Conservation (phyloP, 2,797 vertebrate species). For the Miichthys miiuy region DNA sequence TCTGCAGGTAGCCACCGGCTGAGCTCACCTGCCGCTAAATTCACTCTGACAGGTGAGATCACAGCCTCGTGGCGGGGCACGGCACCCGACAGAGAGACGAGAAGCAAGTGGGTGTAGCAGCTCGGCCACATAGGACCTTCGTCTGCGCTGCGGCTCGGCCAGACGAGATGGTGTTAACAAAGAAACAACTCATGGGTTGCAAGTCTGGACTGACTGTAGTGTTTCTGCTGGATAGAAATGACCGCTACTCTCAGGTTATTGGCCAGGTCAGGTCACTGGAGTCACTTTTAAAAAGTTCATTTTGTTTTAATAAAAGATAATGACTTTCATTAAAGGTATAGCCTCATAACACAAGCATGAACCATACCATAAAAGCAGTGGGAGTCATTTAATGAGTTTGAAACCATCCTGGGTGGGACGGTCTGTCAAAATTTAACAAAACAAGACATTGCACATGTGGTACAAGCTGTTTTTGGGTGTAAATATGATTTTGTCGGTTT, state of each 20-base stretch:
- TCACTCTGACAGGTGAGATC: conserved; percentile 81
- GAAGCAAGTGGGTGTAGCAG: conserved; percentile 57
- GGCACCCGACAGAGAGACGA: conserved; percentile 60
- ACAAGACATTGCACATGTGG: conserved; percentile 11
- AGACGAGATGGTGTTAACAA: conserved; percentile 42
- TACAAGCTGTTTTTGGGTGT: conserved; percentile 55
- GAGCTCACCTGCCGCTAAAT: conserved; percentile 81
- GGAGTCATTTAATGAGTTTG: conserved; percentile 44
- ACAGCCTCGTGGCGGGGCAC: conserved; percentile 64
- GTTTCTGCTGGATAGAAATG: conserved; percentile 9
- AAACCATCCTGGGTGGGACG: conserved; percentile 8
- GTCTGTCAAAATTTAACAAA: conserved; percentile 20
- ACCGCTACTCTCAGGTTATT: neutral
- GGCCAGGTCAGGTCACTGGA: conserved; percentile 13
- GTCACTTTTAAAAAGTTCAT: conserved; percentile 27
- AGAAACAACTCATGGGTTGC: conserved; percentile 36
- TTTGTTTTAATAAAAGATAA: conserved; percentile 55
- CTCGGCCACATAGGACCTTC: conserved; percentile 38
- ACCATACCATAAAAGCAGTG: conserved; percentile 21
- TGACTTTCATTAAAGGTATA: conserved; percentile 48
- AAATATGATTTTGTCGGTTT: conserved; percentile 65
- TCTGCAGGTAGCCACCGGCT: conserved; percentile 73
- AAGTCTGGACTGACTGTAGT: neutral
- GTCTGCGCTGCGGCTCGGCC: conserved; percentile 26
- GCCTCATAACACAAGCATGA: conserved; percentile 22